A percentile compares a stretch with the other conserved stretches of the same genome.
These are phyloP conservation scores for Phalloptychus januarius DNA, from an alignment of 2,797 vertebrate genomes.

Conservation along the genomic window DNA sequence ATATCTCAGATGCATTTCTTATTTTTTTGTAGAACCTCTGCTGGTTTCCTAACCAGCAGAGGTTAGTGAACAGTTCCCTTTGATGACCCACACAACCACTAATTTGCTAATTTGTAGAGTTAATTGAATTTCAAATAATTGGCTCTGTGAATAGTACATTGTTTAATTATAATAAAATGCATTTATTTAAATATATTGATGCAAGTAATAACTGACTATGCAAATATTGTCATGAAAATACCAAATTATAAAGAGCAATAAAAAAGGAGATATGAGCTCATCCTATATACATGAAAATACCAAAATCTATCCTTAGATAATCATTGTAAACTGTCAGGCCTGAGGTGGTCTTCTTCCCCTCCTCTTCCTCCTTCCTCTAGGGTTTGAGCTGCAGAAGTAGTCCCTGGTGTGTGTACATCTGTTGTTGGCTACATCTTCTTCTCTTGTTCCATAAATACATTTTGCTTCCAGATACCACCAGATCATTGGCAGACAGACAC, in stretches of 20 bases:
- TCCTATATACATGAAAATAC: neutral
- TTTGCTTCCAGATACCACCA: neutral
- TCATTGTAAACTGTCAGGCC: neutral
- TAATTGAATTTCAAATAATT: slow-evolving; percentile 2
- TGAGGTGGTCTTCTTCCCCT: neutral
- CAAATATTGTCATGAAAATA: slow-evolving; percentile 1
- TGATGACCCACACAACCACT: slow-evolving; percentile 16
- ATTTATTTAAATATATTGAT: neutral
- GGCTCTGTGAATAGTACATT: neutral
- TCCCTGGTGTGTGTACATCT: slow-evolving; percentile 1
- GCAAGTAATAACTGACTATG: neutral
- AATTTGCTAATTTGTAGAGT: slow-evolving; percentile 12
- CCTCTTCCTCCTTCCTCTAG: neutral
- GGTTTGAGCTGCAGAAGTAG: neutral
- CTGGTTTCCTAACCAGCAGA: no score
- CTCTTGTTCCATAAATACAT: neutral
- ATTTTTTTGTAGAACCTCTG: no score
- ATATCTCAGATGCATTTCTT: neutral
- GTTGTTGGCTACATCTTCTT: neutral
- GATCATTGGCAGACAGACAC: neutral
- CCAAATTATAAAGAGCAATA: neutral
- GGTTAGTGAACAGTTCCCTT: slow-evolving; percentile 1
- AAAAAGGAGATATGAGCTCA: neutral
- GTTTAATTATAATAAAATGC: neutral
- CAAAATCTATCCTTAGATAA: neutral